Evolutionary conservation across 1,140 invertebrate species (phyloP).

Genomic region (Antheraea mylitta): DNA sequence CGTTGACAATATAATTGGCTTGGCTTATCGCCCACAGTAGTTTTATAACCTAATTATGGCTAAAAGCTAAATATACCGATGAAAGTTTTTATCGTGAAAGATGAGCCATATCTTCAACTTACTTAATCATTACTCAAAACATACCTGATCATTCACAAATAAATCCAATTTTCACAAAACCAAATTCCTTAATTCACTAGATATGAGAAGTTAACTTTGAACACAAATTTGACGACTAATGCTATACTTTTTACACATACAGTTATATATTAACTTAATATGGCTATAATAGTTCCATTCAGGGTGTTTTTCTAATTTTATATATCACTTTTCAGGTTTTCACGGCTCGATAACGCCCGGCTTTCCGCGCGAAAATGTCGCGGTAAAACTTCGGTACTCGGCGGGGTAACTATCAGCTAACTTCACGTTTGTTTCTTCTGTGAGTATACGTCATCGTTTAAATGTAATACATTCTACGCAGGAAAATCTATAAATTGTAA

Average conservation of each 20-base stretch:
- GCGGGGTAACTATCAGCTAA: constrained; percentile 50
- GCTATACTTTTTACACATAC: constrained; percentile 38
- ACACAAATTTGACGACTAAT: constrained; percentile 43
- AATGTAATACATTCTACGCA: constrained; percentile 40
- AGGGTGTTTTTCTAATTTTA: constrained; percentile 45
- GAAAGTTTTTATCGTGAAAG: constrained; percentile 20
- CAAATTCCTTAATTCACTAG: constrained; percentile 56
- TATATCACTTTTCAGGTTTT: constrained; percentile 64
- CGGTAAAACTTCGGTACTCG: constrained; percentile 67
- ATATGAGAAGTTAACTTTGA: constrained; percentile 40
- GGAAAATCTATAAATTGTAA: background rate
- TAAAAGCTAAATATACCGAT: constrained; percentile 34
- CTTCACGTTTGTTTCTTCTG: constrained; percentile 78
- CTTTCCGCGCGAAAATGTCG: constrained; percentile 79
- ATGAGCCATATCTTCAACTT: constrained; percentile 32
- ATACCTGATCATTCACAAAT: constrained; percentile 76
- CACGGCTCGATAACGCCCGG: constrained; percentile 77
- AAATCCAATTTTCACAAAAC: constrained; percentile 50
- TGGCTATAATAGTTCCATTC: constrained; percentile 42
- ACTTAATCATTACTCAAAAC: constrained; percentile 37
- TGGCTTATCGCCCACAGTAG: constrained; percentile 62
- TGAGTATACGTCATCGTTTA: constrained; percentile 53
- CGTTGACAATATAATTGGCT: constrained; percentile 59
- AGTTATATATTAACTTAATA: constrained; percentile 33
- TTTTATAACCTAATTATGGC: constrained; percentile 71